A percentile compares a stretch with the other conserved stretches of the same genome.
Evolutionary conservation across 2,888 invertebrate species (phyloP).

Genomic region (Cerceris ruficornis): DNA sequence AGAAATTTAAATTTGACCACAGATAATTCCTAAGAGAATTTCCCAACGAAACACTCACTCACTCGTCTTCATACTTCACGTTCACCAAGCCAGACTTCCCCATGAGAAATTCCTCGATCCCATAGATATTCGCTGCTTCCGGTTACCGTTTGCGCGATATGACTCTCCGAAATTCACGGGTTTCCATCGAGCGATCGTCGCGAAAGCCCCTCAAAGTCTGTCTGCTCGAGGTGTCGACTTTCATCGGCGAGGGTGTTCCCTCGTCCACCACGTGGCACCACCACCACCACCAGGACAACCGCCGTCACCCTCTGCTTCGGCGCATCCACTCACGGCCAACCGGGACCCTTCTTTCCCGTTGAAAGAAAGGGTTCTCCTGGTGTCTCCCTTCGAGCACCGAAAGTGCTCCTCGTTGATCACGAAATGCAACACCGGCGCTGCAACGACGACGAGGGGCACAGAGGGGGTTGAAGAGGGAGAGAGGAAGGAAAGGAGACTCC

Average conservation of each 20-base stretch:
- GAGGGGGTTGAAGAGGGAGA: slow-evolving; percentile 1
- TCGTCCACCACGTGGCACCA: slow-evolving; percentile 41
- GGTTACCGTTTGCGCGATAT: slow-evolving; percentile 13
- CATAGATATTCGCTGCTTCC: slow-evolving; percentile 10
- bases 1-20: too few species aligned
- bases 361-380: slow-evolving; percentile 50
- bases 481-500: slow-evolving; percentile 40
- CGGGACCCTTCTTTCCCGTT: slow-evolving; percentile 7
- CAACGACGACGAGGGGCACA: slow-evolving; percentile 11
- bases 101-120: too few species aligned
- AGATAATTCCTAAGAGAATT: too few species aligned
- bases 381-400: slow-evolving; percentile 51
- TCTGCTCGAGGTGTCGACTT: slow-evolving; percentile 58
- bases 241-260: slow-evolving; percentile 49
- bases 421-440: slow-evolving; percentile 59
- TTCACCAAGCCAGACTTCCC: too few species aligned
- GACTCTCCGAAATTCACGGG: slow-evolving; percentile 31
- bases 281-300: background rate
- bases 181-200: slow-evolving; percentile 40
- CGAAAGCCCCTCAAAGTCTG: slow-evolving; percentile 59
- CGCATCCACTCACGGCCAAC: slow-evolving; percentile 24
- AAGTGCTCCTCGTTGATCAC: slow-evolving; percentile 63
- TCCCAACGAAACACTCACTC: too few species aligned
- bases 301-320: background rate
- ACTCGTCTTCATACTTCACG: too few species aligned